A percentile compares a stretch with the other conserved stretches of the same genome.
These are phyloP conservation scores for Microplitis manilae DNA, from an alignment of 2,888 invertebrate genomes.

Conservation along the genomic window DNA sequence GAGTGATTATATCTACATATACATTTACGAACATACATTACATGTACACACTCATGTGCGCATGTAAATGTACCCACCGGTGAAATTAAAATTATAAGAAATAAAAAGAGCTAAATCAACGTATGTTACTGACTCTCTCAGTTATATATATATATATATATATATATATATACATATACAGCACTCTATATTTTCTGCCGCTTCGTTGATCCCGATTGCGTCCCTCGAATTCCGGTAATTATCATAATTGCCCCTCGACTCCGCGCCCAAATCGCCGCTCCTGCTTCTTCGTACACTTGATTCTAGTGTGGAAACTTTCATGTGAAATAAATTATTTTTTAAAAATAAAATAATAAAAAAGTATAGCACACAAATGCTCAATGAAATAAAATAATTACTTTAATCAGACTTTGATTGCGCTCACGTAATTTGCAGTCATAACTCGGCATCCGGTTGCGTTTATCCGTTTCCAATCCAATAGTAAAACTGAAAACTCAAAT, in stretches of 20 bases:
- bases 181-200: slow-evolving; percentile 54
- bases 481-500: background rate
- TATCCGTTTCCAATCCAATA: too few species aligned
- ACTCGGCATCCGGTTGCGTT: background rate
- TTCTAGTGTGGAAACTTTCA: slow-evolving; percentile 32
- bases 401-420: background rate
- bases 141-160: background rate
- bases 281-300: slow-evolving; percentile 29
- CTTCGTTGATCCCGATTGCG: slow-evolving; percentile 54
- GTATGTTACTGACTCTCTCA: background rate
- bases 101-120: slow-evolving; percentile 33
- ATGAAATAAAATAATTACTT: background rate
- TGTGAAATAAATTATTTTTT: background rate
- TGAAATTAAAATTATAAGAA: slow-evolving; percentile 24
- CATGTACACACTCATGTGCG: slow-evolving; percentile 20
- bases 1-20: slow-evolving; percentile 49
- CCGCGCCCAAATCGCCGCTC: slow-evolving; percentile 62
- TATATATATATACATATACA: slow-evolving; percentile 37
- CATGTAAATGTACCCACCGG: slow-evolving; percentile 5
- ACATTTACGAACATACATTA: slow-evolving; percentile 40
- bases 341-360: background rate
- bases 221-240: slow-evolving; percentile 67
- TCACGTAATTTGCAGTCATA: background rate
- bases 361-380: background rate
- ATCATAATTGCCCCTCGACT: slow-evolving; percentile 62